Evolutionary conservation across 2,113 vertebrate genomes (phyloP), one percentile per base, ranked within the genome.

Genomic region (Corythaeola cristata): DNA sequence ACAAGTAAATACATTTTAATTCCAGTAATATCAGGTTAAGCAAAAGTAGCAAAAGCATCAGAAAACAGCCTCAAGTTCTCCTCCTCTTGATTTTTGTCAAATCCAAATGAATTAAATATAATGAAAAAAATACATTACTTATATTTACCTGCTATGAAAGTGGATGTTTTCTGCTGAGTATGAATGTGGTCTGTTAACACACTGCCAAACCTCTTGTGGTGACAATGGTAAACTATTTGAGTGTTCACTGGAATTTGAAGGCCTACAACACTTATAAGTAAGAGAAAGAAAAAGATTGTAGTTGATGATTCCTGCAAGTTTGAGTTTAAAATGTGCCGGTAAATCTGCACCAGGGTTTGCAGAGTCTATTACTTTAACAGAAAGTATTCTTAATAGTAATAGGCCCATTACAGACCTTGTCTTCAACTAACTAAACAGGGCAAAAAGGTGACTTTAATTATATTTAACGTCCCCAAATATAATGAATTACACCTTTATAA

Each of bases 181-280:
- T 50, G 63, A 49, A 75, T 96, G 85, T 93, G 96, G 77, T 92
- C 89, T 95, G 62, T 97, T 89, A 98, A 94, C 79, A 85, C 78
- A 89, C 28, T 91, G 83, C 98, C 99, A 99, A 89, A 98, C 98
- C 94, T 98, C 97, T 80, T 96, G 97, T 35, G 97, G 97, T 62
- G 78, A 96, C 94, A 80, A 71, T 58, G 64, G 87, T 41, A 97
- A 94, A 53, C 66, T 77, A 91, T 96, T 44, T 76, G 96, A 93
- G 64, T 53, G 56, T 53, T 90, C 96, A 87, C 94, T 94, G 73
- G 37, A 77, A 94, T 85, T 41, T 63, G 96, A 91, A 90, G 85
- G 76, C 92, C 55, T 82, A 89, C 89, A 77, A 92, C 68, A 75
- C 85, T 98, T 95, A 60, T 69, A 50, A 82, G 24, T n/a, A 88